Conservation (phyloP, 2,797 vertebrate genomes). For the Sebastes taczanowskii region DNA sequence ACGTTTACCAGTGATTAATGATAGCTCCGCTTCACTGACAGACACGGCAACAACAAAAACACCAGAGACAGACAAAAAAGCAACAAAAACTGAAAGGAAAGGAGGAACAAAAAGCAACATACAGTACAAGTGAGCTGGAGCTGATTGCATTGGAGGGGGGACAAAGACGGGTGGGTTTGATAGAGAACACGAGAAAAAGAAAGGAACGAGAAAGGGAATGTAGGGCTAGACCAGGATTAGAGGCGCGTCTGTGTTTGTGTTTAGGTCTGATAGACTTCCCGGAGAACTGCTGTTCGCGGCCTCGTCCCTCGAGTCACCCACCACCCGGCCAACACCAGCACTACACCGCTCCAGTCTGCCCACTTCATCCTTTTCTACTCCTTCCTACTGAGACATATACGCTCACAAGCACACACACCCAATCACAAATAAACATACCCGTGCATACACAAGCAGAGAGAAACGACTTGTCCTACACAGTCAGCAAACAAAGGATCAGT, state of each 20-base stretch:
- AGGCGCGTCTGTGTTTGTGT: constrained; percentile 75
- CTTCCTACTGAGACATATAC: constrained; percentile 56
- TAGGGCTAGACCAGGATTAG: constrained; percentile 63
- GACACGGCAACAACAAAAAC: constrained; percentile 65
- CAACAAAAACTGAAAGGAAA: constrained; percentile 8
- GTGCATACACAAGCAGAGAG: constrained; percentile 42
- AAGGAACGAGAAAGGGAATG: constrained; percentile 20
- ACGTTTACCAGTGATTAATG: constrained; percentile 80
- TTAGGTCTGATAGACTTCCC: constrained; percentile 75
- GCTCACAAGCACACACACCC: constrained; percentile 39
- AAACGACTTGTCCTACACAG: constrained; percentile 62
- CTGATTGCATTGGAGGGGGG: constrained; percentile 34
- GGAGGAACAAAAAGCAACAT: constrained; percentile 17
- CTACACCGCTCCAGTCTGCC: constrained; percentile 55
- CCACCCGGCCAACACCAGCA: constrained; percentile 63
- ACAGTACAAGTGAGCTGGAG: constrained; percentile 42
- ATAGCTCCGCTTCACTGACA: constrained; percentile 69
- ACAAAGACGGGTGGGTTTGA: constrained; percentile 29
- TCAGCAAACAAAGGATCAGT: constrained; percentile 72
- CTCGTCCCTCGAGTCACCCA: constrained; percentile 63
- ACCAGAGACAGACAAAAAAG: constrained; percentile 35
- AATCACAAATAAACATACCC: constrained; percentile 43
- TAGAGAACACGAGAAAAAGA: constrained; percentile 29
- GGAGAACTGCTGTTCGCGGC: constrained; percentile 65
- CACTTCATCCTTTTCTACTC: constrained; percentile 52